A percentile compares a stretch with the other conserved stretches of the same genome.
phyloP scores from a whole-genome alignment of 2,797 vertebrate species.

The Melanotaenia nigrans region DNA sequence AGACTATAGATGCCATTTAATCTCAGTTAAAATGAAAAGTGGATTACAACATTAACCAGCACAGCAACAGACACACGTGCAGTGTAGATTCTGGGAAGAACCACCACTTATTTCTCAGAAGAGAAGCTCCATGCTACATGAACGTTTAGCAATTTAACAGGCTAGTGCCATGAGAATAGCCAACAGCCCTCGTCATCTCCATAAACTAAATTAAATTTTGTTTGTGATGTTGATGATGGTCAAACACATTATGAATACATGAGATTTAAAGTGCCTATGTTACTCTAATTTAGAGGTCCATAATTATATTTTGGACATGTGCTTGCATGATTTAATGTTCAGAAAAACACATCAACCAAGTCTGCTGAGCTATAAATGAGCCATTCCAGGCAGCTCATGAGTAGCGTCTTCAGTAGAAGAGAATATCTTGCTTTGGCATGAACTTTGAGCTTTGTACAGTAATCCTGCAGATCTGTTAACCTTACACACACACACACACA shows the following conservation, averaged over 20 bases:
- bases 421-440: background rate
- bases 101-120: background rate
- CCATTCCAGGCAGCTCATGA: background rate
- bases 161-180: no score
- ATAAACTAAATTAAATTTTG: no score
- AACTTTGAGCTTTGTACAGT: no score
- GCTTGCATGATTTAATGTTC: background rate
- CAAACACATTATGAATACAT: background rate
- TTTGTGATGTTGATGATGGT: no score
- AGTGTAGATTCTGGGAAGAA: background rate
- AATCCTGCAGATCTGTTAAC: background rate
- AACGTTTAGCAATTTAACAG: no score
- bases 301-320: background rate
- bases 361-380: background rate
- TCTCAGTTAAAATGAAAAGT: slow-evolving; percentile 9
- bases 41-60: slow-evolving; percentile 4
- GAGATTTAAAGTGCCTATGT: background rate
- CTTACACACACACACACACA: no score
- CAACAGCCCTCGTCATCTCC: no score
- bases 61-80: background rate
- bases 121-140: background rate
- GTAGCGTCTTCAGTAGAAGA: background rate
- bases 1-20: background rate
- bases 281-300: background rate
- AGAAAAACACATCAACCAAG: background rate